These are phyloP conservation scores for Zalophus californianus DNA, from an alignment of 2,797 vertebrate genomes.

Conservation along the genomic window DNA sequence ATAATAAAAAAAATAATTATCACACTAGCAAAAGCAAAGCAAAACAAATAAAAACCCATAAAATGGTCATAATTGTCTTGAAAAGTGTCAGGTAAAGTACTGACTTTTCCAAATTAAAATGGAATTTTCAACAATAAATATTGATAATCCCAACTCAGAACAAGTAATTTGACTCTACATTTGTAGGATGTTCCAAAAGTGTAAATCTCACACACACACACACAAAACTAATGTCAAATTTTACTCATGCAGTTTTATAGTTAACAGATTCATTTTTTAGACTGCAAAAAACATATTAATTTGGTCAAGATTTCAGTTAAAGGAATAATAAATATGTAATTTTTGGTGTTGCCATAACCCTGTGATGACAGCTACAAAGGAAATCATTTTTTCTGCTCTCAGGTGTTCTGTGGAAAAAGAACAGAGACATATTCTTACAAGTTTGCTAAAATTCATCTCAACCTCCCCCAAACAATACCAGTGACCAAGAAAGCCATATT, in stretches of 20 bases:
- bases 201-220: neutral
- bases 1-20: neutral
- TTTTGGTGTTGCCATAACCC: neutral
- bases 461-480: neutral
- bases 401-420: neutral
- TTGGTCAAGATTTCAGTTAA: neutral
- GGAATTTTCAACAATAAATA: neutral
- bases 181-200: neutral
- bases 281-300: neutral
- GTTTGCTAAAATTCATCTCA: conserved; percentile 8
- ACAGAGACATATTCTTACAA: neutral
- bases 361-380: neutral
- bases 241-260: neutral
- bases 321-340: neutral
- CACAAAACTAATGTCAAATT: neutral
- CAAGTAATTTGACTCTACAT: neutral
- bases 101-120: neutral
- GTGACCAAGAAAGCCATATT: neutral
- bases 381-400: neutral
- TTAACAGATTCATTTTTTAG: neutral
- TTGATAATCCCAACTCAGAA: neutral
- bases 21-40: neutral
- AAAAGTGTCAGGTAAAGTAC: neutral
- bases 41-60: neutral
- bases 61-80: neutral